phyloP scores from a whole-genome alignment of 2,888 invertebrate genomes.

The Silvanus unidentatus region DNA sequence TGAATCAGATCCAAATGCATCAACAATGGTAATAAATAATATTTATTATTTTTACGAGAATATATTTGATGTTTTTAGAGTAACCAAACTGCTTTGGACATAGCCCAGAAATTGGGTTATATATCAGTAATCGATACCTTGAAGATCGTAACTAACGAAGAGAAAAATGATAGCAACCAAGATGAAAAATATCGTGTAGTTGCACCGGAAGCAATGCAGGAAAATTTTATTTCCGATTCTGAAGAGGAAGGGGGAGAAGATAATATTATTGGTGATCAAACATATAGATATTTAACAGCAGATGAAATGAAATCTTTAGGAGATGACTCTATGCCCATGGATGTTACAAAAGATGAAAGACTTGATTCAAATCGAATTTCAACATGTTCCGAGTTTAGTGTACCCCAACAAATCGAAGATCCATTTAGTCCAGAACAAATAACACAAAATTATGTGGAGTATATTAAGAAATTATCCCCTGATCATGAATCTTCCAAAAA shows the following conservation, averaged over 20 bases:
- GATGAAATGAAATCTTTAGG: conserved; percentile 94
- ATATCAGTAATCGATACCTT: conserved; percentile 96
- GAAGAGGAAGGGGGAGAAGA: conserved; percentile 99
- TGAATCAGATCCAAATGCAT: conserved; percentile 91
- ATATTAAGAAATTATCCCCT: conserved; percentile 52
- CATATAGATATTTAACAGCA: conserved; percentile 86
- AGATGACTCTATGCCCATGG: conserved; percentile 88
- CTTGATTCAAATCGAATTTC: conserved; percentile 63
- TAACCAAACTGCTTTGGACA: conserved; percentile 94
- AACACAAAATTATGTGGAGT: conserved; percentile 47
- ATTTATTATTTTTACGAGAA: neutral
- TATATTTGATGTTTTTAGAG: conserved; percentile 54
- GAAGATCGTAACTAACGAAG: conserved; percentile 78
- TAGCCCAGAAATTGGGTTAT: conserved; percentile 94
- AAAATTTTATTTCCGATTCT: conserved; percentile 96
- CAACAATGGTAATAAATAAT: conserved; percentile 79
- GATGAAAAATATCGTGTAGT: conserved; percentile 97
- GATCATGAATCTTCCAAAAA: conserved; percentile 52
- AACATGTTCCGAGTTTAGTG: conserved; percentile 46
- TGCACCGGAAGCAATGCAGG: conserved; percentile 98
- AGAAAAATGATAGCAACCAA: conserved; percentile 53
- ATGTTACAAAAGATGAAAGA: conserved; percentile 86
- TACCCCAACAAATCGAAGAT: conserved; percentile 55
- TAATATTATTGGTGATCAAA: conserved; percentile 82
- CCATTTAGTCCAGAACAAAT: conserved; percentile 58